phyloP scores from a whole-genome alignment of 2,113 vertebrate genomes.

The Corythornis vintsioides region DNA sequence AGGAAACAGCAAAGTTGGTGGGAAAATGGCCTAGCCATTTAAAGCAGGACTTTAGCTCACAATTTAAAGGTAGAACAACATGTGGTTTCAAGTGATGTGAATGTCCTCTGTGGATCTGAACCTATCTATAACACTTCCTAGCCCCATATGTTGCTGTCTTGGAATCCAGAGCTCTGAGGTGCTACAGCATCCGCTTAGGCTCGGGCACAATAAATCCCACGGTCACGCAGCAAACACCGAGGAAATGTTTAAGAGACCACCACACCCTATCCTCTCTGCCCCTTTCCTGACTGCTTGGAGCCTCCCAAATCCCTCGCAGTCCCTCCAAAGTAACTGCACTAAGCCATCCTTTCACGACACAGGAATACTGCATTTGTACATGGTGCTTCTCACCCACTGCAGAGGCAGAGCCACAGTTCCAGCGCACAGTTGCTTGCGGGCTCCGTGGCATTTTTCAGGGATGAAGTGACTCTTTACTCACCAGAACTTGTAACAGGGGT shows the following conservation, averaged over 20 bases:
- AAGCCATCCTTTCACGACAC: not conserved
- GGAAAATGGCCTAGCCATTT: not conserved
- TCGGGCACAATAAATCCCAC: not conserved
- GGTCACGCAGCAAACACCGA: not conserved
- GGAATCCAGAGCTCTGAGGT: not conserved
- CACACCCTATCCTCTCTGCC: not conserved
- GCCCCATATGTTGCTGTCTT: not conserved
- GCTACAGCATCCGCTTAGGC: not conserved
- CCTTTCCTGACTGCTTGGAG: not conserved
- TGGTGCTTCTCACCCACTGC: not conserved
- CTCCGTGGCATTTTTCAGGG: not conserved
- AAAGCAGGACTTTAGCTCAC: not conserved
- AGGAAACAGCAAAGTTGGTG: not conserved
- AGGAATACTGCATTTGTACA: not conserved
- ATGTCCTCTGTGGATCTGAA: not conserved
- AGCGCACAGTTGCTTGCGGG: not conserved
- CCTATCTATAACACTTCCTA: not conserved
- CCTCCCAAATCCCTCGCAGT: not conserved
- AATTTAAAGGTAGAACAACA: not conserved
- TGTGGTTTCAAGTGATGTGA: rapidly evolving
- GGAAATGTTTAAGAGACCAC: not conserved
- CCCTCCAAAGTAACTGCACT: not conserved
- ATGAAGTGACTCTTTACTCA: not conserved
- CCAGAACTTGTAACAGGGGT: not conserved
- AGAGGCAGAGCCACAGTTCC: not conserved